Evolutionary conservation across 2,113 vertebrate species (phyloP).

Genomic region (Cochlearius cochlearius): DNA sequence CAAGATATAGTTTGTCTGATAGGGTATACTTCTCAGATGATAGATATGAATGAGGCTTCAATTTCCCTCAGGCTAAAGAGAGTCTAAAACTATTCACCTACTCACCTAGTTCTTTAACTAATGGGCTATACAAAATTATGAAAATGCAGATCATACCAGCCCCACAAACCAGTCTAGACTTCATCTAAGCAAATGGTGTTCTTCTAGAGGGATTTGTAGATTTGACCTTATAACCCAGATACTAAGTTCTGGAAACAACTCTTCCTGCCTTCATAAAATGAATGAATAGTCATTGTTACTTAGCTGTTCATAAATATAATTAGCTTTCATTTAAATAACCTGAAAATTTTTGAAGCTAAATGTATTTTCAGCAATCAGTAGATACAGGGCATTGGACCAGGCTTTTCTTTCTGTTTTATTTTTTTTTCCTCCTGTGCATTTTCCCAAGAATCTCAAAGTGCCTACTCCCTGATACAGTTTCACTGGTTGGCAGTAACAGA

Average conservation of each 20-base stretch:
- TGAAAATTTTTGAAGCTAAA: neutral
- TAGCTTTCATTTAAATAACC: neutral
- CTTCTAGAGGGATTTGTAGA: neutral
- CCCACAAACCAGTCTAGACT: neutral
- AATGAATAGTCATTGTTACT: neutral
- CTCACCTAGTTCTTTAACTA: neutral
- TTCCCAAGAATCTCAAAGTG: neutral
- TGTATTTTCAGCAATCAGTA: neutral
- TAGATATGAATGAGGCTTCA: neutral
- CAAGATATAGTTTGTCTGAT: neutral
- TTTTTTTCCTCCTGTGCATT: neutral
- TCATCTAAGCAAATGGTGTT: neutral
- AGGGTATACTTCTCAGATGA: neutral
- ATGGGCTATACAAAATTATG: neutral
- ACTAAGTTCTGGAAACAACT: neutral
- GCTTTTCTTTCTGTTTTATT: neutral
- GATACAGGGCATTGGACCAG: neutral
- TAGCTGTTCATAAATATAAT: neutral
- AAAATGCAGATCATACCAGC: neutral
- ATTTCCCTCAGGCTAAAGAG: neutral
- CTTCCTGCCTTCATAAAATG: neutral
- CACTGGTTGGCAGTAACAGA: neutral
- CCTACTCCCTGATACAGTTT: neutral
- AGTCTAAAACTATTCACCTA: neutral
- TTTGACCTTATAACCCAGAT: neutral